phyloP scores from a whole-genome alignment of 2,797 vertebrate genomes.

The Hippopotamyrus pictus region DNA sequence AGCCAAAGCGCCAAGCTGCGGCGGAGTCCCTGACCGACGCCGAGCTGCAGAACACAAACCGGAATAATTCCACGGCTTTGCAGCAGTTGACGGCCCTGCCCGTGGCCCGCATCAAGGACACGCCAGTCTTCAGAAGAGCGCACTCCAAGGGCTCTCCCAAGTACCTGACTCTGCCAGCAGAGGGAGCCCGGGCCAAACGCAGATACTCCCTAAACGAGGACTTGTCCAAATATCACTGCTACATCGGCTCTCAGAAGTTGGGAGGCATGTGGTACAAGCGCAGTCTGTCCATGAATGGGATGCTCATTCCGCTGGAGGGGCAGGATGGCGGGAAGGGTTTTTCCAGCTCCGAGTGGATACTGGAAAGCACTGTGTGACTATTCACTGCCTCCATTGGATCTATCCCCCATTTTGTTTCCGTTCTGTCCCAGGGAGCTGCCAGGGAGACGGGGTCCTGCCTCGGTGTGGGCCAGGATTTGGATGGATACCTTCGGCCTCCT shows the following conservation, averaged over 20 bases:
- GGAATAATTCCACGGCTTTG: conserved; percentile 89
- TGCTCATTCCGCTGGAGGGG: conserved; percentile 66
- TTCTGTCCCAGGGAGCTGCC: conserved; percentile 32
- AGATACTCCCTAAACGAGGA: conserved; percentile 80
- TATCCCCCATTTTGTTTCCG: conserved; percentile 35
- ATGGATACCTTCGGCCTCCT: conserved; percentile 53
- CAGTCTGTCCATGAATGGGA: conserved; percentile 86
- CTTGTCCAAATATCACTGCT: conserved; percentile 53
- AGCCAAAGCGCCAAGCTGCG: conserved; percentile 80
- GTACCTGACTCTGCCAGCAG: conserved; percentile 83
- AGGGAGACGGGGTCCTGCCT: conserved; percentile 53
- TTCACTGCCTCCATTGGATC: conserved; percentile 31
- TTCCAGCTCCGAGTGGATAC: conserved; percentile 83
- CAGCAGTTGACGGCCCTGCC: conserved; percentile 57
- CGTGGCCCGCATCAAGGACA: conserved; percentile 56
- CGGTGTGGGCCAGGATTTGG: conserved; percentile 52
- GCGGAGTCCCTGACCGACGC: conserved; percentile 52
- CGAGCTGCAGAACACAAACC: conserved; percentile 90
- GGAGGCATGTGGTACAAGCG: conserved; percentile 69
- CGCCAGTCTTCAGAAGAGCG: conserved; percentile 75
- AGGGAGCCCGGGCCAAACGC: conserved; percentile 65
- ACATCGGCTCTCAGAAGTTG: conserved; percentile 44
- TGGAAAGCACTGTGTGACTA: conserved; percentile 85
- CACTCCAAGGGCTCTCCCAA: conserved; percentile 68
- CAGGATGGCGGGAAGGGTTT: conserved; percentile 63